Percentiles rank a stretch among this genome's conserved stretches.
Evolutionary conservation across 2,113 vertebrate species (phyloP).

Genomic region (Bucco capensis): DNA sequence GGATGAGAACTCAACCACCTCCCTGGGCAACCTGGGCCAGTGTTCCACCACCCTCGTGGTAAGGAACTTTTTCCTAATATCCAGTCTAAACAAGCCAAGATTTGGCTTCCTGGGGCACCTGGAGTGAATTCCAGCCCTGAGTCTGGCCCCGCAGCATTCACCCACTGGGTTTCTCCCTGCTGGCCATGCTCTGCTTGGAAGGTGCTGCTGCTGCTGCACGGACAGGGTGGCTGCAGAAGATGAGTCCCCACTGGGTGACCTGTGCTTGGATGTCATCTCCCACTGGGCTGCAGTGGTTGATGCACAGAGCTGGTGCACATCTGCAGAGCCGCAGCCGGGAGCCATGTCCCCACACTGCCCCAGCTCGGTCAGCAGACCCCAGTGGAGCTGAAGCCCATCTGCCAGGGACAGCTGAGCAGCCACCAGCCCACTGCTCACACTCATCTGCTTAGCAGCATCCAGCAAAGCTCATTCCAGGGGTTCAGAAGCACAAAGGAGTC

Average conservation of each 20-base stretch:
- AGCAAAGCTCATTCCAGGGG: not conserved
- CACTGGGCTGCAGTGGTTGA: not conserved
- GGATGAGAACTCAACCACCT: too few species aligned
- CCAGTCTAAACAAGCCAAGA: too few species aligned
- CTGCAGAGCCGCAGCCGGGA: not conserved
- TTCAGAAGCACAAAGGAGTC: not conserved
- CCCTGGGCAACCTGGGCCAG: too few species aligned
- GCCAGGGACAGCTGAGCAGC: not conserved
- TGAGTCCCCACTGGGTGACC: not conserved
- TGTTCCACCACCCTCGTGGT: too few species aligned
- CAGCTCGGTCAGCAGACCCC: not conserved
- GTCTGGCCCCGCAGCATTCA: accelerated
- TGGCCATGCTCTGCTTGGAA: accelerated
- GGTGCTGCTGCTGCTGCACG: not conserved
- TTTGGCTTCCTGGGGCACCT: not conserved
- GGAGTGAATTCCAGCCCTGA: accelerated
- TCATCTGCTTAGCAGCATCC: not conserved
- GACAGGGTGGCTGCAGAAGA: accelerated
- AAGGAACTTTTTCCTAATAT: too few species aligned
- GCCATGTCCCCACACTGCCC: accelerated
- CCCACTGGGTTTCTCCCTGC: accelerated
- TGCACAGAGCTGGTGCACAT: not conserved
- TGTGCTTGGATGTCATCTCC: not conserved
- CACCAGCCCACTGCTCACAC: not conserved
- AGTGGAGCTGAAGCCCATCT: not conserved